Evolutionary conservation across 2,113 vertebrate genomes (phyloP).

Genomic region (Laticauda colubrina): DNA sequence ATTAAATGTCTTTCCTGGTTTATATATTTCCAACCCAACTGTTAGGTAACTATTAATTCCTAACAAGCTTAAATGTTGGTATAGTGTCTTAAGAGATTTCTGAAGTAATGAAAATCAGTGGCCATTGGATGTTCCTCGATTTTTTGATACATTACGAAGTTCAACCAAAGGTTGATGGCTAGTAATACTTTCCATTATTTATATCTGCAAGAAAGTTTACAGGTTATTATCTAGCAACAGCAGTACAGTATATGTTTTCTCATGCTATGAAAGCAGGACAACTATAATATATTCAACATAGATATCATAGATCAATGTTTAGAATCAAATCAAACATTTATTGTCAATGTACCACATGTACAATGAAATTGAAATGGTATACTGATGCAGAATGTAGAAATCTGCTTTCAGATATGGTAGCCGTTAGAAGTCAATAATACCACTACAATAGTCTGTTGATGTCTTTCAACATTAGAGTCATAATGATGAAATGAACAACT

Average conservation of each 20-base stretch:
- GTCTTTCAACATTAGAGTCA: background rate
- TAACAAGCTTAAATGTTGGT: background rate
- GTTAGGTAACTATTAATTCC: too few relatives aligned
- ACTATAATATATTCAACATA: background rate
- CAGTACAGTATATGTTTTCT: background rate
- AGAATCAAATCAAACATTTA: background rate
- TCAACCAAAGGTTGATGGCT: background rate
- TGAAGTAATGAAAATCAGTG: background rate
- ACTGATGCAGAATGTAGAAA: background rate
- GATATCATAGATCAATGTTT: background rate
- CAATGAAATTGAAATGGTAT: background rate
- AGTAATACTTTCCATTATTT: background rate
- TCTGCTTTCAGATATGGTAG: background rate
- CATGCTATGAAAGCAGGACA: background rate
- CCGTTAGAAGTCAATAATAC: background rate
- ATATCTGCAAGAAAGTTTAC: background rate
- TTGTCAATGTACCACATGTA: too few relatives aligned
- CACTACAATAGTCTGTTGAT: background rate
- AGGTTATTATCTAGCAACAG: background rate
- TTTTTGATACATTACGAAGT: background rate
- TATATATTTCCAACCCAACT: too few relatives aligned
- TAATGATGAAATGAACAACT: background rate
- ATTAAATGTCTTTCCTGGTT: too few relatives aligned
- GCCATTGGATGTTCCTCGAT: background rate
- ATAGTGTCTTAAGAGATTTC: background rate